phyloP scores from a whole-genome alignment of 2,797 vertebrate species.

The Falco rusticolus region DNA sequence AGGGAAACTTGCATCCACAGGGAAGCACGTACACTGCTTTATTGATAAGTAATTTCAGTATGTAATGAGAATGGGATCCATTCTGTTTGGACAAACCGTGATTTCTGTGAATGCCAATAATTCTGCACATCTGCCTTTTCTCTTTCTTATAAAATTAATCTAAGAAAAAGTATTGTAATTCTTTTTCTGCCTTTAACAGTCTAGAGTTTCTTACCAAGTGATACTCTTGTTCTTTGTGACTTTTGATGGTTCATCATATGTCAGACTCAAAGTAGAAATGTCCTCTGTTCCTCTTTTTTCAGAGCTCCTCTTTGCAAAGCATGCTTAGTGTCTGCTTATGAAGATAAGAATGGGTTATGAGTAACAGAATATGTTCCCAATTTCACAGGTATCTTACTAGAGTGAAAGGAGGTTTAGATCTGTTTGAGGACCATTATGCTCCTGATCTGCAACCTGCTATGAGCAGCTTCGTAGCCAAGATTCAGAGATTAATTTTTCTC shows the following conservation, averaged over 20 bases:
- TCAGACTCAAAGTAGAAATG: not conserved
- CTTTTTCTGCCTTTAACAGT: not conserved
- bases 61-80: not conserved
- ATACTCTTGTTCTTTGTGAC: not conserved
- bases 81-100: not conserved
- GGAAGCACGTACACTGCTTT: not conserved
- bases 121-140: not conserved
- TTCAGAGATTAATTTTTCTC: not conserved
- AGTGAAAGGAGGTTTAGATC: not conserved
- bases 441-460: not conserved
- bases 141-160: not conserved
- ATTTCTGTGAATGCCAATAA: not conserved
- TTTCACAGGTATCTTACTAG: not conserved
- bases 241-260: not conserved
- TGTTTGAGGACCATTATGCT: not conserved
- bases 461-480: not conserved
- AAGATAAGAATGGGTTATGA: not conserved
- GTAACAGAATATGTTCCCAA: not conserved
- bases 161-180: not conserved
- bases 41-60: not conserved
- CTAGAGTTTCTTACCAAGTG: not conserved
- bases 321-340: not conserved
- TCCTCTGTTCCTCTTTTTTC: not conserved
- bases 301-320: not conserved
- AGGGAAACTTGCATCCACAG: not conserved